phyloP scores from a whole-genome alignment of 1,140 invertebrate species.

The Nephila pilipes region DNA sequence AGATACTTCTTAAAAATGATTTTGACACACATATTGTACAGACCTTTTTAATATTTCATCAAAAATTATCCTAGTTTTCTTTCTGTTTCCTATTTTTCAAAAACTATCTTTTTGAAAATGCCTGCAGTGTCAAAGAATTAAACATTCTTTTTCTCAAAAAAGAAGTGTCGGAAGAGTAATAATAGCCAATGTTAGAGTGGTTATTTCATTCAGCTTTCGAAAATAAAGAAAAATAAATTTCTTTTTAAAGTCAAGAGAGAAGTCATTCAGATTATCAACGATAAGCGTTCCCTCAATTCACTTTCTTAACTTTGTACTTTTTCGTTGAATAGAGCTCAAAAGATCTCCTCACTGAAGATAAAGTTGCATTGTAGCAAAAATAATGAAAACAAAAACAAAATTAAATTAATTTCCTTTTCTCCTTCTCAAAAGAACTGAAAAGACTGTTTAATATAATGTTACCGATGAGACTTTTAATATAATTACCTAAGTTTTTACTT shows the following conservation, averaged over 20 bases:
- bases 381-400: background rate
- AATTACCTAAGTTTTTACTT: background rate
- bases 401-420: background rate
- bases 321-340: conserved; percentile 3
- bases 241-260: background rate
- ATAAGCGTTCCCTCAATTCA: background rate
- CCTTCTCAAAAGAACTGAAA: background rate
- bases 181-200: background rate
- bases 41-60: no score
- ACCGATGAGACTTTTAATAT: background rate
- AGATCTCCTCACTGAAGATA: conserved; percentile 11
- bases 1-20: no score
- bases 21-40: no score
- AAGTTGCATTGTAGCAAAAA: background rate
- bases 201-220: background rate
- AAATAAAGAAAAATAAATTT: background rate
- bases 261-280: background rate
- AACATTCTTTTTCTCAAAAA: background rate
- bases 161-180: background rate
- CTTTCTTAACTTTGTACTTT: background rate
- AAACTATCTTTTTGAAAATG: no score
- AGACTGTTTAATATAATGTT: background rate
- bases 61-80: no score
- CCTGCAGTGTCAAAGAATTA: background rate
- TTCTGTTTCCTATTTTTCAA: no score